Base-by-base conservation (phyloP, 2,888 invertebrate genomes). In the Plebejus melissa region DNA sequence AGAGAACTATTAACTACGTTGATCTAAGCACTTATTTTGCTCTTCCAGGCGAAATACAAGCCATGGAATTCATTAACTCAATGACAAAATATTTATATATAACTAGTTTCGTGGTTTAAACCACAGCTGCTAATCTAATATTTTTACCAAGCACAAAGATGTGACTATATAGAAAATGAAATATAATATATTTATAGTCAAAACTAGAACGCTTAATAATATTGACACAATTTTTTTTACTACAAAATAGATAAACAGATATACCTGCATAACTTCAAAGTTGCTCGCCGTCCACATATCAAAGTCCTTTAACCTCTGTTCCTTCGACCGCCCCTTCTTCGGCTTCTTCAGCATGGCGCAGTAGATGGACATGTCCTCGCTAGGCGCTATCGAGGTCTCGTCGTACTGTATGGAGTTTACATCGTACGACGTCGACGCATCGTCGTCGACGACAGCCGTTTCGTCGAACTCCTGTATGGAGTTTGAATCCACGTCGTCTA, bases 281-380 rank as follows among this genome's bases (percentile, higher is more conserved):
- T 93, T 88, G 75, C 87, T 90, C 0, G 92, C 90, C 60, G 84
- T 84, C 93, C 93, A 93, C 93, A 93, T 93, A 69, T 86, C 88
- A n/a, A 85, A 79, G 38, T 93, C 93, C 9, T 88, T 83, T 75
- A 90, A 28, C 65, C 85, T 86, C 74, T 87, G 85, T 46, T 87
- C 87, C 76, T 84, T 88, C 0, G 78, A 82, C 74, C 79, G 84
- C 57, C 79, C 85, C 75, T 86, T 90, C 80, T 90, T 90, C 0
- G 85, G 86, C 77, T 89, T 91, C 82, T 89, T 91, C 74, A 88
- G 46, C 0, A 87, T 86, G 0, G 89, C 86, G 76, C 90, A 91
- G 79, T 91, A 88, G 28, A 88, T 84, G 0, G 88, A 88, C 5
- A 87, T 78, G 60, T 90, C 89, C 54, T 90, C 90, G 46, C 90